Evolutionary conservation across 1,140 invertebrate genomes (phyloP).

Genomic region (Akabosia matsudoensis): DNA sequence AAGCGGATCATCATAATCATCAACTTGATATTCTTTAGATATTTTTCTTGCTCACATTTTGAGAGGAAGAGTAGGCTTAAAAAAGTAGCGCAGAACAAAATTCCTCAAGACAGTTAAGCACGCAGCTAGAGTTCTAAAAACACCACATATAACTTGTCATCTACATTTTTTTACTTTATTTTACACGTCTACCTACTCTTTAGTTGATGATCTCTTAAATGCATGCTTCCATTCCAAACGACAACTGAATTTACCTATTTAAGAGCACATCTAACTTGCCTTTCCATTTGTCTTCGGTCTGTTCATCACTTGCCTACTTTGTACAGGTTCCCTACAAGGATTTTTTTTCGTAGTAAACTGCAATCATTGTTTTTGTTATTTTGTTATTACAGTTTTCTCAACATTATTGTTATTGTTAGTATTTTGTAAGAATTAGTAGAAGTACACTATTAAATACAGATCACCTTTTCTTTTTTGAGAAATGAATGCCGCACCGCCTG

Average conservation of each 20-base stretch:
- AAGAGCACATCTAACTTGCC: constrained; percentile 9
- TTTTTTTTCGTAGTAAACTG: too few species aligned
- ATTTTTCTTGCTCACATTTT: neutral
- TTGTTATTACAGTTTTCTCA: too few species aligned
- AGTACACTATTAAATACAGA: too few species aligned
- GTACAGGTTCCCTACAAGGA: neutral
- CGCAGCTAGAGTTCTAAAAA: neutral
- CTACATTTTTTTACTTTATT: neutral
- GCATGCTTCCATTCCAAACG: neutral
- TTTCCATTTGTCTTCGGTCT: neutral
- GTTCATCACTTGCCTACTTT: neutral
- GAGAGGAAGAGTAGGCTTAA: neutral
- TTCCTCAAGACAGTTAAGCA: neutral
- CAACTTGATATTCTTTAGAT: constrained; percentile 10
- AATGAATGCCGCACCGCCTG: constrained; percentile 20
- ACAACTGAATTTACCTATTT: constrained; percentile 19
- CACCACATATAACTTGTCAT: neutral
- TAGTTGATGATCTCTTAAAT: constrained; percentile 20
- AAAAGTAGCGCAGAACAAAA: neutral
- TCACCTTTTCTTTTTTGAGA: constrained; percentile 23
- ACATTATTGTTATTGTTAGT: constrained; percentile 5
- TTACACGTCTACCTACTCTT: neutral
- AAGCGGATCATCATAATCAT: constrained; percentile 3
- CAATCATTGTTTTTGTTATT: too few species aligned
- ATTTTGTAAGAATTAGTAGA: neutral